Percentiles rank a stretch among this genome's conserved stretches.
These are phyloP conservation scores for Eupithecia centaureata DNA, from an alignment of 2,888 invertebrate genomes.

Conservation along the genomic window DNA sequence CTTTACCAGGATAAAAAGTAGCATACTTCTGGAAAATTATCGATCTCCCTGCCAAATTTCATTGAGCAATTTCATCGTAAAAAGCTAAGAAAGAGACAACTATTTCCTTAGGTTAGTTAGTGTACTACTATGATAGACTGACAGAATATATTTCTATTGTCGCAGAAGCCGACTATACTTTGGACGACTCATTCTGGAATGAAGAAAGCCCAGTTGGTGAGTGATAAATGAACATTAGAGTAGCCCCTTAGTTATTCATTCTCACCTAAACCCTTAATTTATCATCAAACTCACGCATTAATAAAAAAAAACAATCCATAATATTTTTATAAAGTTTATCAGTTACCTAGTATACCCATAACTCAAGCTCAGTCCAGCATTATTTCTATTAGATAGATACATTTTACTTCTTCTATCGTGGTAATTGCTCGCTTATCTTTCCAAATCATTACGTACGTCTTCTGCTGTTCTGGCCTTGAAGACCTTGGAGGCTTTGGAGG, in stretches of 20 bases:
- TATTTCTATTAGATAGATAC: too few species aligned
- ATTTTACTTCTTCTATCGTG: not conserved
- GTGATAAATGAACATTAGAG: slow-evolving; percentile 61
- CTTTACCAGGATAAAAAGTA: not conserved
- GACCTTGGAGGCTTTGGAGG: too few species aligned
- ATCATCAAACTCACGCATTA: slow-evolving; percentile 6
- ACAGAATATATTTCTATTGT: slow-evolving; percentile 67
- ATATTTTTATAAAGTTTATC: too few species aligned
- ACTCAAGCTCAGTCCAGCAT: too few species aligned
- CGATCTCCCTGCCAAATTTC: not conserved
- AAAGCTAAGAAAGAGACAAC: not conserved
- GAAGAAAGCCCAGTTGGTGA: slow-evolving; percentile 96
- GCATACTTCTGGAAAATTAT: not conserved
- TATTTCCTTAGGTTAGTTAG: too few species aligned
- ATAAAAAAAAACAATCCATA: too few species aligned
- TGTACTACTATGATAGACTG: slow-evolving; percentile 10
- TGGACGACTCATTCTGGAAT: slow-evolving; percentile 97
- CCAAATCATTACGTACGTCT: not conserved
- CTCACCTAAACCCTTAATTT: slow-evolving; percentile 30
- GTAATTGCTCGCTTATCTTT: not conserved
- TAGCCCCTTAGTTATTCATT: slow-evolving; percentile 31
- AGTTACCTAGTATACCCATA: too few species aligned
- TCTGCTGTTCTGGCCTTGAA: too few species aligned
- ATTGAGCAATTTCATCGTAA: not conserved
- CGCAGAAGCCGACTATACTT: slow-evolving; percentile 95